phyloP scores from a whole-genome alignment of 2,113 vertebrate genomes.

The Cyanoramphus novaezelandiae region DNA sequence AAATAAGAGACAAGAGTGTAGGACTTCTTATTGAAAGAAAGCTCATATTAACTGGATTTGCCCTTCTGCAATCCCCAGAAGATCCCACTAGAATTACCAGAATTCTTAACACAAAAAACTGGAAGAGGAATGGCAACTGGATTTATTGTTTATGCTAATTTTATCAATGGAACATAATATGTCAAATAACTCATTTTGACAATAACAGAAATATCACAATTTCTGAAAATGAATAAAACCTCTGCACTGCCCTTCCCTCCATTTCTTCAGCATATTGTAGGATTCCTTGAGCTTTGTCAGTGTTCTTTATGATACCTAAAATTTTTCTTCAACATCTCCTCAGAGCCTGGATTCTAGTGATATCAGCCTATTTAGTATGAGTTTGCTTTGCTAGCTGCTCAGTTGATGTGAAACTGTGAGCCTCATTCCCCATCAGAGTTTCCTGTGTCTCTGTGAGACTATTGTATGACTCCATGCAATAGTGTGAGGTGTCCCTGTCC shows the following conservation, averaged over 20 bases:
- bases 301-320: neutral
- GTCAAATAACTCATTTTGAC: neutral
- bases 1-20: neutral
- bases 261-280: neutral
- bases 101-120: neutral
- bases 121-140: neutral
- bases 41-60: neutral
- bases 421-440: neutral
- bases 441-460: neutral
- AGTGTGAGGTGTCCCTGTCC: neutral
- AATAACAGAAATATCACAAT: neutral
- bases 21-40: neutral
- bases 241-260: neutral
- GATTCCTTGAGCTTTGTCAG: neutral
- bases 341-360: neutral
- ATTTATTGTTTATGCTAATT: neutral
- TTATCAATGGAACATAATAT: neutral
- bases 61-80: neutral
- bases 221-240: neutral
- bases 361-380: neutral
- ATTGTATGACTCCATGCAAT: neutral
- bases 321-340: neutral
- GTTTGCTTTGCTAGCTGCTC: neutral
- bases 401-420: neutral
- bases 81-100: neutral